Base-by-base conservation (phyloP, 2,888 invertebrate species). In the Lysandra coridon region DNA sequence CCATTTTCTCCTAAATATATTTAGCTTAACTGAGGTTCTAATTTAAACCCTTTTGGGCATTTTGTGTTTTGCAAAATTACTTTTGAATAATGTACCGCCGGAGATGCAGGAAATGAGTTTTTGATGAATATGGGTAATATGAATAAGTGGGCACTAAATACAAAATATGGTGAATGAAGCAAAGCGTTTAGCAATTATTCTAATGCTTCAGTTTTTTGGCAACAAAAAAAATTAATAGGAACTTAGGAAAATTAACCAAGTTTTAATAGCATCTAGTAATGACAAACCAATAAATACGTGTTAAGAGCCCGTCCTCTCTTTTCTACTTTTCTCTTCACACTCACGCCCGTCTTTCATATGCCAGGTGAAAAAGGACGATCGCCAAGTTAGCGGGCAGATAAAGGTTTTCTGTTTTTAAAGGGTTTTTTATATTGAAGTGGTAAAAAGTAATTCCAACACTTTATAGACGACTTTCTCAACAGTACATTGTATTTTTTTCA, bases 31-130 rank as follows among this genome's bases (percentile, higher is more conserved):
- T 33, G 14, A 37, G 33, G 14, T 33, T 33, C 17, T 76, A 37
- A 53, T 57, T 53, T 14, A 53, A 57, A 76, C 76, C 53, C 53
- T 76, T 76, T 30, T 44, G 49, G 76, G 53, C 49, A 53, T 76
- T 76, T 75, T 30, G 53, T 14, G 76, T 75, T 44, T 57, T 76
- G 3, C 76, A 30, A 76, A 53, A 76, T 76, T 57, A 53, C 76
- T 76, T 76, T 76, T 76, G 76, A 76, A 76, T 76, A 76, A 76
- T 76, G 53, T 76, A 76, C 30, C 30, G 17, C 53, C 30, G 53
- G 30, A 76, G 33, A 76, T 76, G 76, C 76, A 53, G 76, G 76
- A 76, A 76, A 76, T 76, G 76, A 76, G 76, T 53, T 76, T 76
- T 76, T 76, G 76, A 33, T 76, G 49, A 69, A 33, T 69, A 69